A percentile compares a stretch with the other conserved stretches of the same genome.
These are phyloP conservation scores for Cynaeus angustus DNA, from an alignment of 2,888 invertebrate species.

Conservation along the genomic window DNA sequence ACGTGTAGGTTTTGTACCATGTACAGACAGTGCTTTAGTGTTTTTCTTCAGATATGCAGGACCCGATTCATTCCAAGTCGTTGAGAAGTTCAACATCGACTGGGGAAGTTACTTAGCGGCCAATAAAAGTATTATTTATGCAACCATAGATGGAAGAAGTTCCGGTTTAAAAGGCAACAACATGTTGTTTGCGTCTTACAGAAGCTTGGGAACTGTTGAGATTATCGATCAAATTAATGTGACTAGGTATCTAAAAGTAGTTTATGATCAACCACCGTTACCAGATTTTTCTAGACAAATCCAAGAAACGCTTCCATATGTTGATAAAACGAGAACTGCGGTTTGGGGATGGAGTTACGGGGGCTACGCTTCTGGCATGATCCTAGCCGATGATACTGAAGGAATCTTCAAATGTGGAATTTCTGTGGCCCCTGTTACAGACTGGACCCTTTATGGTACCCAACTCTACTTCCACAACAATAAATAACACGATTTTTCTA, in stretches of 20 bases:
- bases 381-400: conserved; percentile 83
- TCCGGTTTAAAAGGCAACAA: conserved; percentile 89
- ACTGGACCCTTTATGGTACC: conserved; percentile 95
- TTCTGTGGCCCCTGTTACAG: conserved; percentile 96
- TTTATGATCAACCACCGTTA: too few species aligned
- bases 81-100: conserved; percentile 86
- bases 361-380: conserved; percentile 93
- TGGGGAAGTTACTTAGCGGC: conserved; percentile 93
- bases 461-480: background rate
- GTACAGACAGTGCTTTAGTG: too few species aligned
- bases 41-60: conserved; percentile 85
- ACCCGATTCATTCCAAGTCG: conserved; percentile 90
- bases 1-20: conserved; percentile 79
- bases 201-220: conserved; percentile 90
- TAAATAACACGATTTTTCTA: conserved; percentile 65
- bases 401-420: conserved; percentile 93
- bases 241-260: conserved; percentile 76
- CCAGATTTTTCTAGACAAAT: conserved; percentile 73
- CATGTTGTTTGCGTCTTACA: conserved; percentile 87
- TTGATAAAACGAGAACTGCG: conserved; percentile 87
- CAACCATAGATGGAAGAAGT: conserved; percentile 92
- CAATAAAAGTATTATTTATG: conserved; percentile 89
- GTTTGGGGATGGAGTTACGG: conserved; percentile 99
- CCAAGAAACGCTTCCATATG: conserved; percentile 79
- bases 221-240: conserved; percentile 93